A percentile compares a stretch with the other conserved stretches of the same genome.
Evolutionary conservation across 2,113 vertebrate genomes (phyloP).

Genomic region (Myiozetetes cayanensis): DNA sequence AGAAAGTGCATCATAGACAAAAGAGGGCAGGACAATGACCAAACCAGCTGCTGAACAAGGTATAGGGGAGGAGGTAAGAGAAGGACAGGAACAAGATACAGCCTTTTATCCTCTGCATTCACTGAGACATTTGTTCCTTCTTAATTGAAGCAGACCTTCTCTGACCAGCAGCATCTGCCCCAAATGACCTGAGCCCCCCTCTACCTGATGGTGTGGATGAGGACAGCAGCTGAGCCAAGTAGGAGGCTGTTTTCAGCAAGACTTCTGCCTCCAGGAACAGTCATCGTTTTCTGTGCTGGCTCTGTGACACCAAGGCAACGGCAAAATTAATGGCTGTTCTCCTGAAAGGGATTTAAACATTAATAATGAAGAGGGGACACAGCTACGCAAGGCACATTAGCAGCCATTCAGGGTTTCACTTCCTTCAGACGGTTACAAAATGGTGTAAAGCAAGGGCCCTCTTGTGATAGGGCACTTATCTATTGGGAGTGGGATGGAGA

Average conservation of each 20-base stretch:
- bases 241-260: neutral
- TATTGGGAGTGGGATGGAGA: neutral
- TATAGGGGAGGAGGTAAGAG: neutral
- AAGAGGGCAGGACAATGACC: neutral
- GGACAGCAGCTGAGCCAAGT: neutral
- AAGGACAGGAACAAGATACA: neutral
- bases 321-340: neutral
- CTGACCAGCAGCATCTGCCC: neutral
- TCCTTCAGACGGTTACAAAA: fast-evolving
- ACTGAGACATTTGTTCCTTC: neutral
- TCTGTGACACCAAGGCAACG: neutral
- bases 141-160: neutral
- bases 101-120: neutral
- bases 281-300: neutral
- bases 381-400: neutral
- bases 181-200: neutral
- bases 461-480: neutral
- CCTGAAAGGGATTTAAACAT: neutral
- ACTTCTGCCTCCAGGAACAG: neutral
- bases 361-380: neutral
- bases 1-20: neutral
- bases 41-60: neutral
- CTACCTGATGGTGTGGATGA: fast-evolving
- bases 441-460: neutral
- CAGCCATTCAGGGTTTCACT: neutral